Evolutionary conservation across 2,888 invertebrate species (phyloP).

Genomic region (Gnatocerus cornutus): DNA sequence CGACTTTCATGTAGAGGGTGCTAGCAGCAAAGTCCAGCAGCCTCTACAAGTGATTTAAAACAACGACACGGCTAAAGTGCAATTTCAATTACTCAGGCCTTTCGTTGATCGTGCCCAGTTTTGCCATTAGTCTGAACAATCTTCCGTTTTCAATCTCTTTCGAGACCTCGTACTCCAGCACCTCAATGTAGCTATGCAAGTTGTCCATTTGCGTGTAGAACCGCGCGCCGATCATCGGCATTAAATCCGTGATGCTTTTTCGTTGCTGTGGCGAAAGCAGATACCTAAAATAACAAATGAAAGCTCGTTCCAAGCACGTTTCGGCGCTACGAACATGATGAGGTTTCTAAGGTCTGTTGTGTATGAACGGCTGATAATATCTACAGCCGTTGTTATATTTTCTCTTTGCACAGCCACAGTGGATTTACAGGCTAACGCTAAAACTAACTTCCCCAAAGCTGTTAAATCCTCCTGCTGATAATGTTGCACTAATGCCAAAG

Average conservation of each 20-base stretch:
- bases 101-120: conserved; percentile 95
- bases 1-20: no score
- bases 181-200: conserved; percentile 89
- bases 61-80: no score
- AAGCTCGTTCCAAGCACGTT: conserved; percentile 49
- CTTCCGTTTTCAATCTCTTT: conserved; percentile 97
- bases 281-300: conserved; percentile 74
- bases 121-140: conserved; percentile 90
- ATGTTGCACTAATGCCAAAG: conserved; percentile 79
- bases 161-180: conserved; percentile 91
- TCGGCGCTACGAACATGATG: conserved; percentile 80
- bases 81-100: conserved; percentile 83
- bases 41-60: no score
- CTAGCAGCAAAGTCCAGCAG: not conserved
- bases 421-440: conserved; percentile 95
- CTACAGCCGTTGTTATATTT: conserved; percentile 90
- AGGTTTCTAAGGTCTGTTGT: conserved; percentile 96
- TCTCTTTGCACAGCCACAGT: conserved; percentile 90
- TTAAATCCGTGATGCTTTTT: conserved; percentile 93
- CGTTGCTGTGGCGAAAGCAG: conserved; percentile 79
- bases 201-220: conserved; percentile 97
- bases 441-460: conserved; percentile 90
- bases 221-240: conserved; percentile 99
- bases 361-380: conserved; percentile 91
- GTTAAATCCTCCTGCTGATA: conserved; percentile 93